Conservation (phyloP, 2,797 vertebrate genomes). For the Chrysolophus pictus region DNA sequence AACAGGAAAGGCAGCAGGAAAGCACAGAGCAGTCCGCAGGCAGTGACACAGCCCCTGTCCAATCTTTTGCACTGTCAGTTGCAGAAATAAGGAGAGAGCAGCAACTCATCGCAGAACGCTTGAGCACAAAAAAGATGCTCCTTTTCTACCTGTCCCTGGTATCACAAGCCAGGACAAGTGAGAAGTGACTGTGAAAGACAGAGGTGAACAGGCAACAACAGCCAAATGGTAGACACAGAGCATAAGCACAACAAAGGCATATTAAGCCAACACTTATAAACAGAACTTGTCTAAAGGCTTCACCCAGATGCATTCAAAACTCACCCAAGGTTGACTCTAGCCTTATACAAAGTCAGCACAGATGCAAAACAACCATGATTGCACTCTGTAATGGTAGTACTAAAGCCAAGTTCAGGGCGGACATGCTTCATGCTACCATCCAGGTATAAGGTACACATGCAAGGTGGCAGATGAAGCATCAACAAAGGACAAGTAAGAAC, state of each 20-base stretch:
- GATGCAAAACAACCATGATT: background rate
- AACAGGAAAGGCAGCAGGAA: background rate
- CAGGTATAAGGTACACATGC: background rate
- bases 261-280: background rate
- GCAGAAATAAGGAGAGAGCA: background rate
- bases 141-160: background rate
- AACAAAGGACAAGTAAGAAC: background rate
- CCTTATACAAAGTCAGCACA: background rate
- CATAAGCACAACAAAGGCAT: background rate
- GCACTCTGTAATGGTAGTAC: background rate
- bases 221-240: background rate
- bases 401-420: accelerated
- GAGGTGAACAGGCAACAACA: background rate
- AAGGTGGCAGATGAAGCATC: background rate
- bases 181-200: background rate
- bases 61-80: background rate
- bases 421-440: accelerated
- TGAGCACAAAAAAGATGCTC: background rate
- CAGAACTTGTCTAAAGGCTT: constrained; percentile 1
- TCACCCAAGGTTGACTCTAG: background rate
- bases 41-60: background rate
- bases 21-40: background rate
- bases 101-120: background rate
- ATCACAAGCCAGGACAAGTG: background rate
- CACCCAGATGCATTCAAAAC: background rate